Base-by-base conservation (phyloP, 1,140 invertebrate species). In the Drosophila carrolli region DNA sequence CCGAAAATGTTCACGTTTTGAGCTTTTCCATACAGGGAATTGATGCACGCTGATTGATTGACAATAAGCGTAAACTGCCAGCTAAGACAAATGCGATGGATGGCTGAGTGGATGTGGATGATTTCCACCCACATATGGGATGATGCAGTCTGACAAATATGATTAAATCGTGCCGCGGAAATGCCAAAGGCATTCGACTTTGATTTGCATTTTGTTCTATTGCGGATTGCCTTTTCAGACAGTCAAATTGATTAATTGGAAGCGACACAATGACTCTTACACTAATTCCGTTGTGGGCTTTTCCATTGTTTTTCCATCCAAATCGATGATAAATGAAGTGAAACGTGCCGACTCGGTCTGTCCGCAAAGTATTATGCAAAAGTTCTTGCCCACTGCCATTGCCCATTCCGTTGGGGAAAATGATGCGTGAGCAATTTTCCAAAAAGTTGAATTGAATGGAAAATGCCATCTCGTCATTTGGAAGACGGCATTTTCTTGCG, bases 371-470 rank as follows among this genome's bases (percentile, higher is more conserved):
- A 74, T 74, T 79, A 80, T 72, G 59, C 57, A 67, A 76, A 67
- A 61, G 48, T 76, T 66, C 50, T 62, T 75, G 43, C 19, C 59
- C 76, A 70, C 62, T 68, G 65, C 37, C 66, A 72, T 82, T 75
- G 62, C 68, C 68, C 63, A 68, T 70, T 54, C 38, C 59, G 51
- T 75, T 60, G 51, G 46, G 51, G 55, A 82, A 82, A 82, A 82
- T 83, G 80, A 78, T 62, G 80, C 79, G 80, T 82, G 76, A 82
- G 62, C 75, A 77, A 82, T 82, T 82, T 82, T 19, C 43, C 68
- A 72, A 72, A 58, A 78, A 75, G 62, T 66, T 62, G 79, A 82
- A 82, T 82, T 82, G 75, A 82, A 82, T 82, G 60, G 56, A 55
- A 81, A 77, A 72, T 80, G 59, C 56, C 67, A 72, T 62, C 37